phyloP scores from a whole-genome alignment of 1,140 invertebrate genomes.

The Macrobrachium rosenbergii region DNA sequence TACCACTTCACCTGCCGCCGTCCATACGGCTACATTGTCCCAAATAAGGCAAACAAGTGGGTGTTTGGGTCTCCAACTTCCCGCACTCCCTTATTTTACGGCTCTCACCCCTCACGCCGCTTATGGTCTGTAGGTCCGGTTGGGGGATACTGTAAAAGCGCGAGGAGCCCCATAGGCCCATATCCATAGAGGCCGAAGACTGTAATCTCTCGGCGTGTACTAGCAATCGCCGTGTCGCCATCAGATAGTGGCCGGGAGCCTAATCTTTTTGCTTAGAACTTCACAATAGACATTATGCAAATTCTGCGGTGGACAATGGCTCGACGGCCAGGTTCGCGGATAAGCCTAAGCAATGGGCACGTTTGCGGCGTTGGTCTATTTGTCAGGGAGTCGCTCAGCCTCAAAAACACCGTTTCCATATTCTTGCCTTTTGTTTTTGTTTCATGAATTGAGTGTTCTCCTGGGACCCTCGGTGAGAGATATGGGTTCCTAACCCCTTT shows the following conservation, averaged over 20 bases:
- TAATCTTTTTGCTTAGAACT: slow-evolving; percentile 24
- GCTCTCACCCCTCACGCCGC: background rate
- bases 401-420: too few relatives aligned
- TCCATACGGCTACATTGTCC: background rate
- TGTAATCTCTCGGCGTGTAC: background rate
- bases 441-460: too few relatives aligned
- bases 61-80: too few relatives aligned
- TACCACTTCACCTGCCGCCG: too few relatives aligned
- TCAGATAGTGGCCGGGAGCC: slow-evolving; percentile 14
- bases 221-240: slow-evolving; percentile 6
- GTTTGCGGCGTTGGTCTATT: too few relatives aligned
- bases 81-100: too few relatives aligned
- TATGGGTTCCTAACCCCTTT: too few relatives aligned
- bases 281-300: slow-evolving; percentile 23
- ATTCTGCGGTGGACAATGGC: slow-evolving; percentile 3
- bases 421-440: too few relatives aligned
- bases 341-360: too few relatives aligned
- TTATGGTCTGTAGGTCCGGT: background rate
- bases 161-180: too few relatives aligned
- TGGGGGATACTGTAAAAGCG: background rate
- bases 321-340: background rate
- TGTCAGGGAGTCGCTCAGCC: too few relatives aligned
- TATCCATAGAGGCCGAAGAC: background rate
- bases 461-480: too few relatives aligned
- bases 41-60: slow-evolving; percentile 16